Percentiles rank a stretch among this genome's conserved stretches.
Conservation (phyloP, 1,140 invertebrate genomes). For the Pectinophora gossypiella region DNA sequence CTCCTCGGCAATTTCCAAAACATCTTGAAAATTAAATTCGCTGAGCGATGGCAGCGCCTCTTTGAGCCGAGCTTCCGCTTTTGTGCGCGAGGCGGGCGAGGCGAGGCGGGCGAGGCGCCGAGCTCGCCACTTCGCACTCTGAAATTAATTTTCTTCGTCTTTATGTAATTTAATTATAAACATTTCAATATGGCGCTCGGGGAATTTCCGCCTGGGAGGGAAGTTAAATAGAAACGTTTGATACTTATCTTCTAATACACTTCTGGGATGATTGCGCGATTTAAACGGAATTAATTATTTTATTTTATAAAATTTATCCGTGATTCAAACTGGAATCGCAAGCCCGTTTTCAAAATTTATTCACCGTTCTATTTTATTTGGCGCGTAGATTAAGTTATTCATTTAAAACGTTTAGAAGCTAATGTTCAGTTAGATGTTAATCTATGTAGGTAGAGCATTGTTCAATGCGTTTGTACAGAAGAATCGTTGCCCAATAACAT, state of each 20-base stretch:
- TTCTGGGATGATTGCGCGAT: conserved; percentile 64
- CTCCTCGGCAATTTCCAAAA: conserved; percentile 68
- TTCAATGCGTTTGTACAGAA: conserved; percentile 28
- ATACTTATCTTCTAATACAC: conserved; percentile 73
- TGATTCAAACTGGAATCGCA: too few species aligned
- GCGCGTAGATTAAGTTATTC: not conserved
- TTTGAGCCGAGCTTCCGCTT: conserved; percentile 60
- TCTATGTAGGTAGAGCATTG: not conserved
- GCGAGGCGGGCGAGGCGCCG: conserved; percentile 16
- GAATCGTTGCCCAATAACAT: conserved; percentile 35
- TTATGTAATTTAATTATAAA: conserved; percentile 76
- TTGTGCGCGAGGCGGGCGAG: conserved; percentile 37
- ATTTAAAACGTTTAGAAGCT: not conserved
- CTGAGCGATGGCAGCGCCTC: conserved; percentile 46
- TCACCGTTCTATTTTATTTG: too few species aligned
- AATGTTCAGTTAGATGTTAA: not conserved
- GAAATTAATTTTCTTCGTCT: conserved; percentile 76
- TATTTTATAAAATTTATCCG: conserved; percentile 20
- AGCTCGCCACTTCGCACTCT: conserved; percentile 62
- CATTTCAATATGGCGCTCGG: conserved; percentile 73
- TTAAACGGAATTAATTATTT: conserved; percentile 55
- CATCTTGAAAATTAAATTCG: conserved; percentile 71
- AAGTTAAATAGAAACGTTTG: conserved; percentile 75
- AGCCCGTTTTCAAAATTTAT: too few species aligned
- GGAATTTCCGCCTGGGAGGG: conserved; percentile 62